phyloP scores from a whole-genome alignment of 2,113 vertebrate species.

The Aegypius monachus region DNA sequence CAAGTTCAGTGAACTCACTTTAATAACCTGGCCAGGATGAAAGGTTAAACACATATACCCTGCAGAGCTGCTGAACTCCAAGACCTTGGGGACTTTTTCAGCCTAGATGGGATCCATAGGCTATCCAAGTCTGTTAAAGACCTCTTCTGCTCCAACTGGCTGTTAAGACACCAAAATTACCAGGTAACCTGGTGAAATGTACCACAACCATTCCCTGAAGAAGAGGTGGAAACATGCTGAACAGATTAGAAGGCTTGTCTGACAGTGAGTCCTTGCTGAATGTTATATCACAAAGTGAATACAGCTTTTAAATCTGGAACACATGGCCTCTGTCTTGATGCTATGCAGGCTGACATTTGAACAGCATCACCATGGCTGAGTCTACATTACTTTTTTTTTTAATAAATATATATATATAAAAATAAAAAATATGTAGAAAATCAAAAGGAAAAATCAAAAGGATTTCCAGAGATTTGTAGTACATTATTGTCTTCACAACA shows the following conservation, averaged over 20 bases:
- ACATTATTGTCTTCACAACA: not conserved
- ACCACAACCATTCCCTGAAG: not conserved
- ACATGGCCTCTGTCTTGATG: slow-evolving; percentile 42
- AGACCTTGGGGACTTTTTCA: not conserved
- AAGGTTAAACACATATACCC: not conserved
- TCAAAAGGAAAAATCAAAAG: slow-evolving; percentile 30
- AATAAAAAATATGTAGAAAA: not conserved
- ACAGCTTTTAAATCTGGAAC: slow-evolving; percentile 63
- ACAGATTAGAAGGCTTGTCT: slow-evolving; percentile 46
- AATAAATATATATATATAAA: not conserved
- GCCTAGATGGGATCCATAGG: not conserved
- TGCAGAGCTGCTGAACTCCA: not conserved
- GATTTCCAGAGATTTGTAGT: slow-evolving; percentile 29
- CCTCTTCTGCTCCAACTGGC: not conserved
- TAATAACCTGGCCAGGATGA: slow-evolving; percentile 10
- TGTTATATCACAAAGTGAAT: slow-evolving; percentile 49
- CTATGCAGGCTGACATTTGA: slow-evolving; percentile 40
- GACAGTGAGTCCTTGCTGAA: slow-evolving; percentile 37
- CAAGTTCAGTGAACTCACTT: not conserved
- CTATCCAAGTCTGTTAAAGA: not conserved
- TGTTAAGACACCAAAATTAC: not conserved
- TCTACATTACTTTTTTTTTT: not conserved
- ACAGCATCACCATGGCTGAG: not conserved
- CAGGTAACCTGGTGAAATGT: not conserved
- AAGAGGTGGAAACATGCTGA: slow-evolving; percentile 41